Percentiles rank a stretch among this genome's conserved stretches.
Evolutionary conservation across 2,797 vertebrate genomes (phyloP).

Genomic region (Brotogeris chrysoptera): DNA sequence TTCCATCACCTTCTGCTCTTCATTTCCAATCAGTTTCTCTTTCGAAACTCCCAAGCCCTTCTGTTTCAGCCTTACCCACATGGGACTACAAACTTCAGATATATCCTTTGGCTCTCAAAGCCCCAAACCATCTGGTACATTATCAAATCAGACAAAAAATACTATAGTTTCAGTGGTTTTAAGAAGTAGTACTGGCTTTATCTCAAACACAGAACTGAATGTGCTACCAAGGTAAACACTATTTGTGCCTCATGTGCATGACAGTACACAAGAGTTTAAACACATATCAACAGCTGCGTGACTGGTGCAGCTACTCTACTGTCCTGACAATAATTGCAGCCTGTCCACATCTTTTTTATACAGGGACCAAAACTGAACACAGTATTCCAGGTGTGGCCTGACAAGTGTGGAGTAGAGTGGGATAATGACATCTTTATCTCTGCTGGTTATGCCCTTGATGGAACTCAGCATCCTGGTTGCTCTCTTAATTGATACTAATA

Average conservation of each 20-base stretch:
- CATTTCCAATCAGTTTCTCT: not conserved
- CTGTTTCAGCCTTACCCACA: not conserved
- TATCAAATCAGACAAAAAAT: not conserved
- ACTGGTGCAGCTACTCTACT: not conserved
- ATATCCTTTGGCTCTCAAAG: not conserved
- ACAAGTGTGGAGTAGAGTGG: not conserved
- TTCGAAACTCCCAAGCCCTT: not conserved
- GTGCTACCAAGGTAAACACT: not conserved
- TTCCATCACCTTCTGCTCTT: not conserved
- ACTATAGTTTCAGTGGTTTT: not conserved
- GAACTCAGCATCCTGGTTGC: not conserved
- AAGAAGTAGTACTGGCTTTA: not conserved
- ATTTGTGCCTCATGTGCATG: not conserved
- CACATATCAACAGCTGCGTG: not conserved
- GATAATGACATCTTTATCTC: not conserved
- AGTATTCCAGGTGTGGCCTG: not conserved
- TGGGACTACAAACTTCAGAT: not conserved
- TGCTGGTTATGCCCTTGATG: not conserved
- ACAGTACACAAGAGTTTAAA: not conserved
- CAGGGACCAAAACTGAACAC: not conserved
- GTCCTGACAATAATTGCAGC: not conserved
- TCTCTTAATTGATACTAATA: not conserved
- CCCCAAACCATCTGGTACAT: not conserved
- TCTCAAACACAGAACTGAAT: not conserved
- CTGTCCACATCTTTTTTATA: not conserved